Conservation (phyloP, 1,140 invertebrate genomes). For the Bombus breviceps region DNA sequence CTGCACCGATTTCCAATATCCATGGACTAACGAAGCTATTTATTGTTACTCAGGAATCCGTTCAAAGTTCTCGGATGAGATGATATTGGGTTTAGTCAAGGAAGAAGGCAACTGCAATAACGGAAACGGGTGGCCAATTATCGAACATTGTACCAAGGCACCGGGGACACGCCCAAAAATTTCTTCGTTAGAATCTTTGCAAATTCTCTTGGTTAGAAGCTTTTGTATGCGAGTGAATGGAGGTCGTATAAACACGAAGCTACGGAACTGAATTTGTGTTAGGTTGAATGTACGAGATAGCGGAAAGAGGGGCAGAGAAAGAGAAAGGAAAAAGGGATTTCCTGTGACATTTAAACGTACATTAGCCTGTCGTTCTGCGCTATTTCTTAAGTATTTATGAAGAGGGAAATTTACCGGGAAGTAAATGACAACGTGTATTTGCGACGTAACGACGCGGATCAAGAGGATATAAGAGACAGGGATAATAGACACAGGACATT, state of each 20-base stretch:
- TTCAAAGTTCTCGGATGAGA: constrained; percentile 26
- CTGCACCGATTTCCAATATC: constrained; percentile 37
- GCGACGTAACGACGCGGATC: constrained; percentile 72
- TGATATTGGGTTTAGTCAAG: constrained; percentile 25
- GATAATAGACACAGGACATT: background rate
- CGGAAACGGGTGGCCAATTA: constrained; percentile 33
- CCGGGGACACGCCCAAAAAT: background rate
- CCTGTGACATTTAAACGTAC: constrained; percentile 51
- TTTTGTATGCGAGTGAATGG: background rate
- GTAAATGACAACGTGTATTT: constrained; percentile 56
- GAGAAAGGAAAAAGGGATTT: constrained; percentile 35
- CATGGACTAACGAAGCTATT: constrained; percentile 28
- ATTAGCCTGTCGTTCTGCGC: constrained; percentile 49
- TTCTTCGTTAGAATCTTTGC: constrained; percentile 1
- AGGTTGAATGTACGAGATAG: background rate
- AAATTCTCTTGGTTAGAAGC: background rate
- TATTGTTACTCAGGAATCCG: constrained; percentile 16
- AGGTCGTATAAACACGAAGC: constrained; percentile 1
- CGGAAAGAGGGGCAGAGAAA: constrained; percentile 15
- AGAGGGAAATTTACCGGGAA: constrained; percentile 29
- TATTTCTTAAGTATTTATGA: constrained; percentile 53
- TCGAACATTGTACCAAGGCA: background rate
- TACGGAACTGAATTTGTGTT: background rate
- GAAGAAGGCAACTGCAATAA: background rate
- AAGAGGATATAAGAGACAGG: constrained; percentile 7